phyloP scores from a whole-genome alignment of 37 sponge, comb jelly and placozoan species.

The Oscarella lobularis region DNA sequence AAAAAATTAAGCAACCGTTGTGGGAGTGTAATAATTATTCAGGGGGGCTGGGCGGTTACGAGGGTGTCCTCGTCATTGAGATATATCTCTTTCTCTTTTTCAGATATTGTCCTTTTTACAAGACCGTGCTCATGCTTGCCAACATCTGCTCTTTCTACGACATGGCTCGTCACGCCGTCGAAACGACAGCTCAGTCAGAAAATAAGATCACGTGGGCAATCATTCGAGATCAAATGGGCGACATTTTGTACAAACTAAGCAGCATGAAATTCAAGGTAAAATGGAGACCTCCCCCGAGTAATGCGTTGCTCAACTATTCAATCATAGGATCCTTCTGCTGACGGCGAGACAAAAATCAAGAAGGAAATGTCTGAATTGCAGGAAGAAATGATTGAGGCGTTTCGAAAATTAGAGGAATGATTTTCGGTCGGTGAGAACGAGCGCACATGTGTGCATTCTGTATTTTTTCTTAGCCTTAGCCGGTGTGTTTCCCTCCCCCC shows the following conservation, averaged over 20 bases:
- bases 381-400: conserved; percentile 77
- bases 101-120: conserved; percentile 90
- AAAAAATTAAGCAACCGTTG: no score
- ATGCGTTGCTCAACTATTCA: no score
- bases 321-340: conserved; percentile 61
- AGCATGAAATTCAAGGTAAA: conserved; percentile 95
- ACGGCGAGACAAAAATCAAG: conserved; percentile 79
- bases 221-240: conserved; percentile 71
- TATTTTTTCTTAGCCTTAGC: no score
- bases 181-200: conserved; percentile 80
- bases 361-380: conserved; percentile 49
- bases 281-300: no score
- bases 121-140: conserved; percentile 93
- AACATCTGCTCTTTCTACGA: conserved; percentile 92
- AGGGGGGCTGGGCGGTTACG: no score
- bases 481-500: no score
- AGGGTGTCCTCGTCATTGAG: no score
- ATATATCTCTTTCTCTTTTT: no score
- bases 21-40: no score
- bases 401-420: conserved; percentile 82
- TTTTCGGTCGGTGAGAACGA: neutral
- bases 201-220: conserved; percentile 92
- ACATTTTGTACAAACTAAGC: conserved; percentile 65
- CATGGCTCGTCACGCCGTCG: conserved; percentile 81
- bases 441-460: no score